phyloP scores from a whole-genome alignment of 2,888 invertebrate species.

The Omphaloscelis lunosa region DNA sequence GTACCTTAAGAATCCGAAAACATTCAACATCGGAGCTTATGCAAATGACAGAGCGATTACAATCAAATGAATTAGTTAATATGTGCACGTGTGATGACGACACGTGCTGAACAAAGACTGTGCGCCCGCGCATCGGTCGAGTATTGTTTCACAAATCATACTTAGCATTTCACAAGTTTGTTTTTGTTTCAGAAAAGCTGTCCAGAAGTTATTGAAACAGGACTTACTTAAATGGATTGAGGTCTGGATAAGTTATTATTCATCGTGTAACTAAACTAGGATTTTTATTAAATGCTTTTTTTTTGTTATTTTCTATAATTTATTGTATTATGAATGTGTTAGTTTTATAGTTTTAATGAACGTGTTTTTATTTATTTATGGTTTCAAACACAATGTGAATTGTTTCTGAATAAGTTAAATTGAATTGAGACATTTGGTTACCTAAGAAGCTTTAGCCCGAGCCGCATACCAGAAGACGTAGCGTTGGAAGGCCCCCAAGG shows the following conservation, averaged over 20 bases:
- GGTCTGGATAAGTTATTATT: no score
- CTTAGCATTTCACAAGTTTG: neutral
- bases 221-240: neutral
- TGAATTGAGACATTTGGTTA: neutral
- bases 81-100: conserved; percentile 32
- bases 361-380: no score
- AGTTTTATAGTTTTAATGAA: no score
- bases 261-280: neutral
- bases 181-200: neutral
- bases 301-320: no score
- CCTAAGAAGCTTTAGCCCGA: no score
- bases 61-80: conserved; percentile 56
- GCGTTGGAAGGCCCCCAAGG: no score
- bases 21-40: conserved; percentile 8
- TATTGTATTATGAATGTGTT: no score
- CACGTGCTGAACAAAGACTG: conserved; percentile 42
- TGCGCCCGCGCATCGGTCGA: conserved; percentile 1
- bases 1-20: conserved; percentile 3
- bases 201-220: neutral
- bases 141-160: conserved; percentile 27
- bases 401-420: no score
- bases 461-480: no score
- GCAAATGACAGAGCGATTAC: conserved; percentile 33
- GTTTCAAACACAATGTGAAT: no score
- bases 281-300: no score